Conservation (phyloP, 2,797 vertebrate genomes). For the Notolepis coatsorum region DNA sequence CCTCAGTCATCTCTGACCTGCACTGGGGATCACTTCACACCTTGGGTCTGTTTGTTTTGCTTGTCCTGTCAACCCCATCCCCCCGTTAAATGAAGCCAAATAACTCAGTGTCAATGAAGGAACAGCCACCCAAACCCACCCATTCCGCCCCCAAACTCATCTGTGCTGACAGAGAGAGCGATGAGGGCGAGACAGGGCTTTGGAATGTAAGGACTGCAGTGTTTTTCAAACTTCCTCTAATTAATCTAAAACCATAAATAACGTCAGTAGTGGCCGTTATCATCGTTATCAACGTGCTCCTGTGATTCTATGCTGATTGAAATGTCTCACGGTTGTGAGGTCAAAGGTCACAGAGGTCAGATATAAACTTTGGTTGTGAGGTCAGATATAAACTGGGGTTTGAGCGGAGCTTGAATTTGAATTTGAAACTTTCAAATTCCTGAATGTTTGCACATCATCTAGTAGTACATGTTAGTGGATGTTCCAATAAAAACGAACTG, state of each 20-base stretch:
- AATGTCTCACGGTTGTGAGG: too few species aligned
- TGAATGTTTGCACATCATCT: too few species aligned
- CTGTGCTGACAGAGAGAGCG: slow-evolving; percentile 66
- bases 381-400: too few species aligned
- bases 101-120: slow-evolving; percentile 74
- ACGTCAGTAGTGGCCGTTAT: neutral
- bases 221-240: slow-evolving; percentile 38
- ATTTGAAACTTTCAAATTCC: too few species aligned
- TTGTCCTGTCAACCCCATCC: slow-evolving; percentile 78
- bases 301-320: too few species aligned
- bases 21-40: slow-evolving; percentile 80
- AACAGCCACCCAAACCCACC: slow-evolving; percentile 52
- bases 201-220: slow-evolving; percentile 59
- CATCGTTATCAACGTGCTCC: neutral
- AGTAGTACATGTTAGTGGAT: too few species aligned
- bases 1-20: slow-evolving; percentile 70
- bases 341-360: too few species aligned
- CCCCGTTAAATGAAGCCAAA: slow-evolving; percentile 68
- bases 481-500: too few species aligned
- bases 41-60: slow-evolving; percentile 85
- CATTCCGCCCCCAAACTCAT: slow-evolving; percentile 59
- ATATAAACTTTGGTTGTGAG: too few species aligned
- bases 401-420: too few species aligned
- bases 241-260: slow-evolving; percentile 24
- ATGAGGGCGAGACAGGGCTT: slow-evolving; percentile 52